These are phyloP conservation scores for Papilio protenor DNA, from an alignment of 2,888 invertebrate genomes.

Conservation along the genomic window DNA sequence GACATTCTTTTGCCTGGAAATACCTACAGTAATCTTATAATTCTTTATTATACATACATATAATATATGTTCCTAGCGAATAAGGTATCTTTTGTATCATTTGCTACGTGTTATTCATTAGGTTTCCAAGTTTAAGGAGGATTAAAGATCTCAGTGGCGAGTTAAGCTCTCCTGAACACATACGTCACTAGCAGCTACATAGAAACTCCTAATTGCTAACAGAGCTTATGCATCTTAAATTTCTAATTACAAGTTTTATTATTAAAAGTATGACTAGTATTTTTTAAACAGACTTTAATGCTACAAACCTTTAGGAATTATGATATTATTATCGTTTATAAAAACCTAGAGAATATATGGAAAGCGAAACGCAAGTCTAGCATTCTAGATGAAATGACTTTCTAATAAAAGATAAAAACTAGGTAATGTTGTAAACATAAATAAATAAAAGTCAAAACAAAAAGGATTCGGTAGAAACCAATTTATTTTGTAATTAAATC, in stretches of 20 bases:
- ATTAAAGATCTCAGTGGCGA: not conserved
- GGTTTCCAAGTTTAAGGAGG: not conserved
- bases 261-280: not conserved
- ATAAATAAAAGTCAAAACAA: not conserved
- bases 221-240: not conserved
- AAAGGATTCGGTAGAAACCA: not conserved
- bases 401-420: not conserved
- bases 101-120: not conserved
- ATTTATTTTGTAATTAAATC: conserved; percentile 25
- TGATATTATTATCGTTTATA: not conserved
- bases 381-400: too few relatives aligned
- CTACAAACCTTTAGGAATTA: not conserved
- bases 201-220: not conserved
- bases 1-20: not conserved
- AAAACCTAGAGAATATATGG: not conserved
- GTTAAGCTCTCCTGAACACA: not conserved
- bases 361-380: not conserved
- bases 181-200: not conserved
- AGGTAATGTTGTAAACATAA: not conserved
- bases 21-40: not conserved
- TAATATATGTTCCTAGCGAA: not conserved
- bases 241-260: not conserved
- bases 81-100: not conserved
- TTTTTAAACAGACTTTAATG: not conserved
- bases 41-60: too few relatives aligned